These are phyloP conservation scores for Pyrocephalus nanus DNA, from an alignment of 2,797 vertebrate species.

Conservation along the genomic window DNA sequence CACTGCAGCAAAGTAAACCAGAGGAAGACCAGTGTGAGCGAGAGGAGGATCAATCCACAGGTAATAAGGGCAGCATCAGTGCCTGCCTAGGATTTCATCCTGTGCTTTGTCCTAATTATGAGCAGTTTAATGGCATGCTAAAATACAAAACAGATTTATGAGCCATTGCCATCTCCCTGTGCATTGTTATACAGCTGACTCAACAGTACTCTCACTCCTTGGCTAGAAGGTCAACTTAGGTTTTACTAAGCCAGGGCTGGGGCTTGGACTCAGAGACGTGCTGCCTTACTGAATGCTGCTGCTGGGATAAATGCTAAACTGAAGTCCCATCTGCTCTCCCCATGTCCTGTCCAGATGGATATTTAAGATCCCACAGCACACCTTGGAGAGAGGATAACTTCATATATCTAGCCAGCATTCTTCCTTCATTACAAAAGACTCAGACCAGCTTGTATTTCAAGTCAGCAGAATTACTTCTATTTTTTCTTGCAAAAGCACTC, in stretches of 20 bases:
- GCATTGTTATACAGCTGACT: conserved; percentile 24
- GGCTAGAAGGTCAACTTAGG: conserved; percentile 25
- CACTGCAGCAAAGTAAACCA: conserved; percentile 24
- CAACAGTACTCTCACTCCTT: conserved; percentile 22
- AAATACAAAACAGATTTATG: conserved; percentile 51
- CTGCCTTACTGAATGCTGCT: background rate
- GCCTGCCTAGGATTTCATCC: conserved; percentile 39
- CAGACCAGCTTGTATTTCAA: background rate
- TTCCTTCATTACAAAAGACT: background rate
- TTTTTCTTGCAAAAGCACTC: background rate
- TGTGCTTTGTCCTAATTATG: conserved; percentile 60
- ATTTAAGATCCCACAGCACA: background rate
- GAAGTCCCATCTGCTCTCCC: background rate
- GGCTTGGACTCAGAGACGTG: background rate
- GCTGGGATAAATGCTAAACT: background rate
- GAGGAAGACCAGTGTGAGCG: background rate
- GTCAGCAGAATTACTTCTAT: background rate
- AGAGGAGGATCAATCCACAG: conserved; percentile 41
- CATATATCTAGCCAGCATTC: background rate
- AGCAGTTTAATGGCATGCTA: conserved; percentile 48
- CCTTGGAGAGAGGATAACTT: background rate
- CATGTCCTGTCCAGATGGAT: background rate
- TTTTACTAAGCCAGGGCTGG: background rate
- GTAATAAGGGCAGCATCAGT: conserved; percentile 36
- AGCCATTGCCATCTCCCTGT: conserved; percentile 33